Evolutionary conservation across 2,888 invertebrate genomes (phyloP), one percentile per base, ranked within the genome.

Genomic region (Dione vanillae): DNA sequence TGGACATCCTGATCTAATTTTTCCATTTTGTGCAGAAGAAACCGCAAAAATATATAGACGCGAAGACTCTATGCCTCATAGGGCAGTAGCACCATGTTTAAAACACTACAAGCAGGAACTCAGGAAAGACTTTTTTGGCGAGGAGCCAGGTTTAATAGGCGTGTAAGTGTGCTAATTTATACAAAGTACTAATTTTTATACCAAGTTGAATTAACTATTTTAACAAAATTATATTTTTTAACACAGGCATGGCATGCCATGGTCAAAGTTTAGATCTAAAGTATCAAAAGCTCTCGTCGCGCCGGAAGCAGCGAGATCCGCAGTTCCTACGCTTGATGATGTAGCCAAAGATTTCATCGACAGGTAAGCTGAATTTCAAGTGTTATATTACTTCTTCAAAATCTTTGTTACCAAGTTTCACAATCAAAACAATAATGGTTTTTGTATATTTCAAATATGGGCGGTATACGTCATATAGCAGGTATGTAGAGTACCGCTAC

Each of bases 271-370:
- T 83, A 94, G 98, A 75, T 96, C 96, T 70, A 96, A 96, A 87
- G 97, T 97, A 35, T 97, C 98, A 79, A 97, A 97, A 85, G 95
- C 96, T 77, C 94, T 98, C 86, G 94, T 97, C 84, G 95, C 96
- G 72, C 97, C 98, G 0, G 95, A 96, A 77, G 96, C 96, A 11
- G 96, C 97, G 16, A 95, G 95, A 82, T 95, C 96, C 66, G 97
- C 96, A 81, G 95, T 97, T 54, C 95, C 95, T 14, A 95, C 95
- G 65, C 94, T 97, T 76, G 95, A 97, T 84, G 90, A 94, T 76
- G 97, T 98, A 72, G 96, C 97, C 20, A 90, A 94, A 69, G 97
- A 97, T 83, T 97, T 98, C 86, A 90, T 97, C 73, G 81, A 90
- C 75, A 95, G 95, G 96, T 96, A 89, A 76, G 78, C 2, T 41